Evolutionary conservation across 2,113 vertebrate species (phyloP).

Genomic region (Malaclemys terrapin): DNA sequence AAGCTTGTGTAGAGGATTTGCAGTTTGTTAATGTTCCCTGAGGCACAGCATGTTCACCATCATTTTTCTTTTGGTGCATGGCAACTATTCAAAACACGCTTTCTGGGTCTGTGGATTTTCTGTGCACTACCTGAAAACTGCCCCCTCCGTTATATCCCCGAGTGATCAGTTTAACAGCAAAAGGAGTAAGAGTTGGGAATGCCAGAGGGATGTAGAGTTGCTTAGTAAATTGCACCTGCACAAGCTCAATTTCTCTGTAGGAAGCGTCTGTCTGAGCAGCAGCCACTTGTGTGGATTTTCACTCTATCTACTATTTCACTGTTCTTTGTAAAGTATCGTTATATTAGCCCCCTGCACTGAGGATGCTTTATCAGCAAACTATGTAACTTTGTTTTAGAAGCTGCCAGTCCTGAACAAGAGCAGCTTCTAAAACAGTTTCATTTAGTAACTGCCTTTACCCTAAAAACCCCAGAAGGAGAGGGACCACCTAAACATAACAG

Average conservation of each 20-base stretch:
- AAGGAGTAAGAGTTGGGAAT: background rate
- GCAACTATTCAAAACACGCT: background rate
- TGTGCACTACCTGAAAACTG: background rate
- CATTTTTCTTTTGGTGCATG: background rate
- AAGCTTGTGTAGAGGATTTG: constrained; percentile 11
- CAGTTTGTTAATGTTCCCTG: constrained; percentile 17
- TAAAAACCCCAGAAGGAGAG: rapidly evolving
- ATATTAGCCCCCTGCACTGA: background rate
- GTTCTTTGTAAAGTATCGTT: background rate
- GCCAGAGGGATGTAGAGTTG: background rate
- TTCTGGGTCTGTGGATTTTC: background rate
- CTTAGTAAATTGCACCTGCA: background rate
- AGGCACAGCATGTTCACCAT: constrained; percentile 33
- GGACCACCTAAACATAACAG: rapidly evolving
- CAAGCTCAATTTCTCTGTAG: background rate
- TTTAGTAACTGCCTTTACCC: background rate
- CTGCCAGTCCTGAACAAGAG: rapidly evolving
- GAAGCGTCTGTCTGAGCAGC: background rate
- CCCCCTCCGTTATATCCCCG: background rate
- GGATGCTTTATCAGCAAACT: background rate
- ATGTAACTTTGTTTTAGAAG: background rate
- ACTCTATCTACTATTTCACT: background rate
- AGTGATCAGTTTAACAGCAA: background rate
- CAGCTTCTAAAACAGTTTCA: background rate
- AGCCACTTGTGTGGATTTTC: background rate